Percentiles rank a stretch among this genome's conserved stretches.
phyloP scores from a whole-genome alignment of 1,140 invertebrate species.

The Ridgeia piscesae region DNA sequence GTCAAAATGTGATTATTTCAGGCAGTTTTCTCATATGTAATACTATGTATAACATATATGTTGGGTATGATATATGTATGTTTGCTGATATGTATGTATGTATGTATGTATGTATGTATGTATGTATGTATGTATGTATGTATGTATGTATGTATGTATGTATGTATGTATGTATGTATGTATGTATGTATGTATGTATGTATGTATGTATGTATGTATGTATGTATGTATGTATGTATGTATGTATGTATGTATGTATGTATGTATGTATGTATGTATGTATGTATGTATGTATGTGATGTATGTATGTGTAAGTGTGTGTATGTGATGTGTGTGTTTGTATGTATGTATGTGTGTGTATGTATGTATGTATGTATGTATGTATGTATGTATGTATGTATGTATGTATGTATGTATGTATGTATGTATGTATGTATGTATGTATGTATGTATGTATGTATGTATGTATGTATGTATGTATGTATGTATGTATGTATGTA shows the following conservation, averaged over 20 bases:
- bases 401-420: not conserved
- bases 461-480: not conserved
- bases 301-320: constrained; percentile 6
- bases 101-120: not conserved
- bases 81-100: not conserved
- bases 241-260: constrained; percentile 9
- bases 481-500: not conserved
- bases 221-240: too few species aligned
- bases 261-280: constrained; percentile 4
- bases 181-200: constrained; percentile 14
- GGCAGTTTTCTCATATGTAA: not conserved
- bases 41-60: too few species aligned
- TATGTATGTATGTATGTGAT: not conserved
- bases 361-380: too few species aligned
- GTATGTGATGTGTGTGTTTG: not conserved
- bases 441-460: not conserved
- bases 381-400: too few species aligned
- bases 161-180: too few species aligned
- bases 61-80: too few species aligned
- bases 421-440: not conserved
- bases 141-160: too few species aligned
- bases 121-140: too few species aligned
- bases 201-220: constrained; percentile 15
- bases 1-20: not conserved
- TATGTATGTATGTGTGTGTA: not conserved